Percentiles rank a stretch among this genome's conserved stretches.
phyloP scores from a whole-genome alignment of 2,888 invertebrate genomes.

The Lydus trimaculatus region DNA sequence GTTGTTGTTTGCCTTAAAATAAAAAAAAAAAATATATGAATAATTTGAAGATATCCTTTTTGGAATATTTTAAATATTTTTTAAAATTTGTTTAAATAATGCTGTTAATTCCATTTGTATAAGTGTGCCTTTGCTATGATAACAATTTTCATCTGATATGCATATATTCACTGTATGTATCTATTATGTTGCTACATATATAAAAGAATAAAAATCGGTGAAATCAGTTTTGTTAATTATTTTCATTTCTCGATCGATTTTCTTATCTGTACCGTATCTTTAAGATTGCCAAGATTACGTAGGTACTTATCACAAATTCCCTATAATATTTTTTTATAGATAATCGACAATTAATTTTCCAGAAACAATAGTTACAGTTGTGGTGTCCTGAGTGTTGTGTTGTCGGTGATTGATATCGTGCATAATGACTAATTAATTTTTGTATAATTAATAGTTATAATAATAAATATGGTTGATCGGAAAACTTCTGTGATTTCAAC shows the following conservation, averaged over 20 bases:
- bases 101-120: constrained; percentile 9
- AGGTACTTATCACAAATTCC: constrained; percentile 4
- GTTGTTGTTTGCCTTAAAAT: neutral
- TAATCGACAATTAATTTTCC: neutral
- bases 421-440: neutral
- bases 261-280: neutral
- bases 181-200: neutral
- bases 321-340: constrained; percentile 9
- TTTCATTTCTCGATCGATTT: neutral
- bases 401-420: neutral
- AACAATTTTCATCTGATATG: neutral
- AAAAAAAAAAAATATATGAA: neutral
- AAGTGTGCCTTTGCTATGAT: constrained; percentile 12
- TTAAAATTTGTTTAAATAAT: constrained; percentile 8
- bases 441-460: too few relatives aligned
- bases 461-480: neutral
- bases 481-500: constrained; percentile 5
- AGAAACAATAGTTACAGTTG: neutral
- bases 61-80: neutral
- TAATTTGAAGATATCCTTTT: neutral
- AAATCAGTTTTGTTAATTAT: neutral
- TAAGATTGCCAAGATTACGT: constrained; percentile 7
- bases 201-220: neutral
- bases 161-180: neutral
- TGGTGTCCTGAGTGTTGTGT: neutral